Evolutionary conservation across 2,888 invertebrate species (phyloP).

Genomic region (Diloba caeruleocephala): DNA sequence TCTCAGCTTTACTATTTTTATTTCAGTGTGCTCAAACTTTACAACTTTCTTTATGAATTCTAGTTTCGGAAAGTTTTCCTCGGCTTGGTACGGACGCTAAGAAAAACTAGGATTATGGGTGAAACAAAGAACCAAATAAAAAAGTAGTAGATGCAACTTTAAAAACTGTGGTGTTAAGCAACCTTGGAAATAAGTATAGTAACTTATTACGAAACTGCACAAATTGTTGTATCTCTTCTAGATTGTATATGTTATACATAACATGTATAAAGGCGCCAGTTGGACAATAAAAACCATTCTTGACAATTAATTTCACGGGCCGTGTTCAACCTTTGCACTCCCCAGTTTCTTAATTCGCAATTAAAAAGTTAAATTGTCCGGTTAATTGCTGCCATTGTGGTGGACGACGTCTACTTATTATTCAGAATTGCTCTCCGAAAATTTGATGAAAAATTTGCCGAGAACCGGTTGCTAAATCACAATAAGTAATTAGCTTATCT

Average conservation of each 20-base stretch:
- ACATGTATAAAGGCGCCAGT: conserved; percentile 22
- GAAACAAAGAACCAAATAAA: conserved; percentile 48
- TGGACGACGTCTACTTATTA: conserved; percentile 79
- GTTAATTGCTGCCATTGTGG: conserved; percentile 85
- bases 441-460: conserved; percentile 78
- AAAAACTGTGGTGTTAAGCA: conserved; percentile 36
- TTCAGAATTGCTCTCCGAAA: conserved; percentile 76
- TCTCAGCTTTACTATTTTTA: conserved; percentile 56
- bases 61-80: conserved; percentile 59
- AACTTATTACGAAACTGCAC: not conserved
- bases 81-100: conserved; percentile 52
- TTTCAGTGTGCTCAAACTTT: conserved; percentile 59
- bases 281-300: conserved; percentile 60
- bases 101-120: conserved; percentile 55
- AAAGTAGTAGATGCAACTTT: conserved; percentile 40
- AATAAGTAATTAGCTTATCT: conserved; percentile 87
- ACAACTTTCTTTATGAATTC: conserved; percentile 61
- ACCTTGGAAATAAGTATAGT: conserved; percentile 29
- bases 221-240: conserved; percentile 7
- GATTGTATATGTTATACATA: conserved; percentile 21
- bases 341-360: conserved; percentile 83
- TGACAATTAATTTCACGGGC: conserved; percentile 72
- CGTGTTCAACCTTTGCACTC: conserved; percentile 80
- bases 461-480: conserved; percentile 79
- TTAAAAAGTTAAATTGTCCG: conserved; percentile 87